These are phyloP conservation scores for Euwallacea similis DNA, from an alignment of 1,140 invertebrate species.

Conservation along the genomic window DNA sequence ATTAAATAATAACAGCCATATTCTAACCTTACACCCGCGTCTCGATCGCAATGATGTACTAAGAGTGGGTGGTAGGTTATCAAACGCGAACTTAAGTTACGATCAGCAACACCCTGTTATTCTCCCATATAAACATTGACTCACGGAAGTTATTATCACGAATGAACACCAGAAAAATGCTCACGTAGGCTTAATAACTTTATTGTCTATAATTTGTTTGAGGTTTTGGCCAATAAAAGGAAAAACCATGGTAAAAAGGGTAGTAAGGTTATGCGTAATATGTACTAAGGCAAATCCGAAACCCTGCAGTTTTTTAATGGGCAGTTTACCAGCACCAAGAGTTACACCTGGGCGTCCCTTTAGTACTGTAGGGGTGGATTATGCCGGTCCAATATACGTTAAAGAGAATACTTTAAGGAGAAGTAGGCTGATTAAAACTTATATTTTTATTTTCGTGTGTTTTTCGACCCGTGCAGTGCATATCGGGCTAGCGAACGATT, in stretches of 20 bases:
- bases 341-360: conserved; percentile 42
- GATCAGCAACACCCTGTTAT: too few relatives aligned
- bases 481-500: conserved; percentile 49
- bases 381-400: conserved; percentile 5
- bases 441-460: conserved; percentile 46
- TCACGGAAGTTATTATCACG: conserved; percentile 37
- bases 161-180: conserved; percentile 34
- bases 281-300: conserved; percentile 35
- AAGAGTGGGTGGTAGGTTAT: too few relatives aligned
- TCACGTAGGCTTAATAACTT: conserved; percentile 22
- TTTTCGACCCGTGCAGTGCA: conserved; percentile 51
- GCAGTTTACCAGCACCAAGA: conserved; percentile 10
- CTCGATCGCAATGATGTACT: too few relatives aligned
- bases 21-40: too few relatives aligned
- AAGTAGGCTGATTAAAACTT: conserved; percentile 34
- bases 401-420: conserved; percentile 26
- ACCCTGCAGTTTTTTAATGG: conserved; percentile 20
- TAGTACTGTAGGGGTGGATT: conserved; percentile 15
- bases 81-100: conserved; percentile 30
- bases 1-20: conserved; percentile 19
- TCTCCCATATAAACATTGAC: too few relatives aligned
- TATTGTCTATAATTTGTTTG: conserved; percentile 27
- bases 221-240: conserved; percentile 34
- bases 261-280: conserved; percentile 27
- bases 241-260: conserved; percentile 17